A percentile compares a stretch with the other conserved stretches of the same genome.
Evolutionary conservation across 1,140 invertebrate species (phyloP).

Genomic region (Littorina saxatilis): DNA sequence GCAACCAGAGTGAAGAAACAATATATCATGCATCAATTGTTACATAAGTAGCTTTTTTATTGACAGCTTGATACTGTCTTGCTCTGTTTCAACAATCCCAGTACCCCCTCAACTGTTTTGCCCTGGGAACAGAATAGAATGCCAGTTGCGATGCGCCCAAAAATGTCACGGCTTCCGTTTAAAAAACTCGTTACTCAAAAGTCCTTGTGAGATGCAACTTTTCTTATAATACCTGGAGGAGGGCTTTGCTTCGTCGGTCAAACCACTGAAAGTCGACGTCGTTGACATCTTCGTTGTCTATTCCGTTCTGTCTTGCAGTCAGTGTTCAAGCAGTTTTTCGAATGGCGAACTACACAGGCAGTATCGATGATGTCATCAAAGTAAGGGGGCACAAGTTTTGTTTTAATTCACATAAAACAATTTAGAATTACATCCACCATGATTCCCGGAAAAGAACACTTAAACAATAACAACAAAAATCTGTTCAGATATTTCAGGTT

Average conservation of each 20-base stretch:
- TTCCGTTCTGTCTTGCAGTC: too few species aligned
- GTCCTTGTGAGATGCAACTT: neutral
- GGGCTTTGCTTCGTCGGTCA: constrained; percentile 49
- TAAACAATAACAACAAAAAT: neutral
- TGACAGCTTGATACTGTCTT: too few species aligned
- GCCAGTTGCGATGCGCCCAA: neutral
- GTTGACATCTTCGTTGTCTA: constrained; percentile 54
- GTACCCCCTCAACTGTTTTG: neutral
- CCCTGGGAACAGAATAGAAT: neutral
- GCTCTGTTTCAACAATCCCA: too few species aligned
- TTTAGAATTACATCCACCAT: neutral
- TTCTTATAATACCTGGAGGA: constrained; percentile 52
- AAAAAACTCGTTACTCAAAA: neutral
- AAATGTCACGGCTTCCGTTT: too few species aligned
- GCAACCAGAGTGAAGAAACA: too few species aligned
- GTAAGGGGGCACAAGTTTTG: neutral
- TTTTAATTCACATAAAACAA: neutral
- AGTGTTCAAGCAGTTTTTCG: constrained; percentile 18
- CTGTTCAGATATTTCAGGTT: neutral
- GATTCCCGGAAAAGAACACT: neutral
- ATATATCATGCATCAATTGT: too few species aligned
- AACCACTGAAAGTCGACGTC: constrained; percentile 53
- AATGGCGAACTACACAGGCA: neutral
- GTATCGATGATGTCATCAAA: constrained; percentile 31
- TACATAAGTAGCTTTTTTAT: too few species aligned